Evolutionary conservation across 1,140 invertebrate species (phyloP).

Genomic region (Asobara japonica): DNA sequence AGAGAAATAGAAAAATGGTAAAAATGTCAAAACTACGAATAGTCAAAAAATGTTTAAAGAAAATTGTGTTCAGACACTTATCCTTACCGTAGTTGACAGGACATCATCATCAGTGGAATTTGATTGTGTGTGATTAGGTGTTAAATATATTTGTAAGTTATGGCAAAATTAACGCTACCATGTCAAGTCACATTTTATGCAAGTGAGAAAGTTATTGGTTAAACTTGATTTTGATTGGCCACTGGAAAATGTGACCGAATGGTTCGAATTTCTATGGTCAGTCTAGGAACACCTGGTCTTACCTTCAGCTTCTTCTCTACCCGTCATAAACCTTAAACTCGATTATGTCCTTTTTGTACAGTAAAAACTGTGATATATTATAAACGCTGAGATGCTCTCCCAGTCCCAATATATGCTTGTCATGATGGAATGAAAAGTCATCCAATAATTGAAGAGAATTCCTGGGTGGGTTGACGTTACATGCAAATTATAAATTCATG

Average conservation of each 20-base stretch:
- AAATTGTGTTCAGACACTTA: slow-evolving; percentile 38
- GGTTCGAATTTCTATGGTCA: background rate
- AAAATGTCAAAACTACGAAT: slow-evolving; percentile 43
- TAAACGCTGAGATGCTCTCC: slow-evolving; percentile 9
- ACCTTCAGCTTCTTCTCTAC: background rate
- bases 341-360: background rate
- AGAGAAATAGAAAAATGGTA: slow-evolving; percentile 43
- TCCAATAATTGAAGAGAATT: background rate
- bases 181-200: background rate
- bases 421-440: background rate
- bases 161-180: background rate
- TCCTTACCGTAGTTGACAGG: background rate
- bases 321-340: background rate
- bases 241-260: background rate
- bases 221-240: background rate
- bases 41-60: slow-evolving; percentile 44
- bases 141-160: background rate
- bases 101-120: background rate
- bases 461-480: background rate
- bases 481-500: background rate
- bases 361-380: background rate
- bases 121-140: background rate
- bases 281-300: background rate
- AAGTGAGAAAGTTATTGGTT: background rate
- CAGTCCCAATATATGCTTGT: background rate